Base-by-base conservation (phyloP, 2,888 invertebrate genomes). In the Agrochola litura region DNA sequence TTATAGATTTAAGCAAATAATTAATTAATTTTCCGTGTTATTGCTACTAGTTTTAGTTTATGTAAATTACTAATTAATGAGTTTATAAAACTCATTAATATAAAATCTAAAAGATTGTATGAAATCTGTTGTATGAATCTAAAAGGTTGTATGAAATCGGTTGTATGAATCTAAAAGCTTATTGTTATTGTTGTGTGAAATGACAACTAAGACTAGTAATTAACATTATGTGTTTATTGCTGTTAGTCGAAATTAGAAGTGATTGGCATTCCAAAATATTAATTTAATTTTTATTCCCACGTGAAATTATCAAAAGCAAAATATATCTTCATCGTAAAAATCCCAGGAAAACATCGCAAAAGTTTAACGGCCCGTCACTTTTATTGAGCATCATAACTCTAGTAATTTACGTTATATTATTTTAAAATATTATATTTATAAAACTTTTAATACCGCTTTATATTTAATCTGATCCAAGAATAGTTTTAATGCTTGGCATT, bases 21-120 rank as follows among this genome's bases (percentile, higher is more conserved):
- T 86, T 88, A 84, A 88, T 88, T 82, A 82, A 65, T 79, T 69
- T 72, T 65, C 61, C 65, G 46, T 77, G 77, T 86, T 84, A 83
- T 81, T 64, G 89, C 88, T 89, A 88, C 89, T 84, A 73, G 88
- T 88, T 89, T 87, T 82, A 70, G 73, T 86, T 86, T 82, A 84
- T 86, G 83, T 76, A 68, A 87, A 87, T 88, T 10, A 84, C 43
- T 76, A 76, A 85, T 82, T 79, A 87, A 87, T 87, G 79, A 49
- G 46, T 60, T 46, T 46, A 46, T 46, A 14, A 46, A 5, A 46
- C 14, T 61, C 74, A 81, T 82, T 74, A 85, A 79, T 77, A 86
- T 84, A 52, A 56, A 76, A 86, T 76, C 22, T 66, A 19, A 58
- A 79, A 58, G 56, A 49, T 64, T 43, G 14, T 71, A n/a, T 10